Conservation (phyloP, 2,888 invertebrate species). For the Drymonia ruficornis region DNA sequence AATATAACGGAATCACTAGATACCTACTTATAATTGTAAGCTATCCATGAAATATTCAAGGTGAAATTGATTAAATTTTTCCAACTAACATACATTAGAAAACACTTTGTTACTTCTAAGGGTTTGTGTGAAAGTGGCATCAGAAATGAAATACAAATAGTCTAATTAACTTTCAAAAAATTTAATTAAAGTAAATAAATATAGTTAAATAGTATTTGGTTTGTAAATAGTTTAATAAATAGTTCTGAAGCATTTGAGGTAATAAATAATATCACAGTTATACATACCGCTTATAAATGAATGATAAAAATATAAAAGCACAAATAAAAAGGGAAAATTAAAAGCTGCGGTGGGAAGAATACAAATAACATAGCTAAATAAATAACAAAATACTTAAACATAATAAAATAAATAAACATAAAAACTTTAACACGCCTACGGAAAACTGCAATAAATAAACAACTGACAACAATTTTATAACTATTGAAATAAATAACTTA, state of each 20-base stretch:
- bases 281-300: slow-evolving; percentile 56
- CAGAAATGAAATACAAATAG: slow-evolving; percentile 18
- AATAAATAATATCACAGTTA: slow-evolving; percentile 65
- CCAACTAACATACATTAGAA: slow-evolving; percentile 19
- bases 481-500: slow-evolving; percentile 49
- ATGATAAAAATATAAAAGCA: slow-evolving; percentile 12
- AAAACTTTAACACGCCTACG: slow-evolving; percentile 53
- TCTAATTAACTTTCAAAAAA: neutral
- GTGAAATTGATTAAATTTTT: slow-evolving; percentile 11
- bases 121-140: slow-evolving; percentile 8
- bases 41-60: slow-evolving; percentile 26
- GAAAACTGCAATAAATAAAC: slow-evolving; percentile 54
- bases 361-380: slow-evolving; percentile 12
- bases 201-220: slow-evolving; percentile 30
- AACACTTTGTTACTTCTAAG: slow-evolving; percentile 7
- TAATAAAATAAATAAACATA: slow-evolving; percentile 10
- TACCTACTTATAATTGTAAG: slow-evolving; percentile 8
- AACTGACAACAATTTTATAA: slow-evolving; percentile 39
- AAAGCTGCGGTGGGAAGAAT: slow-evolving; percentile 18
- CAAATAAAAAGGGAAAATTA: slow-evolving; percentile 8
- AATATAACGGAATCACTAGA: no score
- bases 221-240: slow-evolving; percentile 27
- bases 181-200: slow-evolving; percentile 7
- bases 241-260: slow-evolving; percentile 22
- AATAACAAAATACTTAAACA: slow-evolving; percentile 9